Conservation (phyloP, 2,113 vertebrate genomes). For the Polyodon spathula region DNA sequence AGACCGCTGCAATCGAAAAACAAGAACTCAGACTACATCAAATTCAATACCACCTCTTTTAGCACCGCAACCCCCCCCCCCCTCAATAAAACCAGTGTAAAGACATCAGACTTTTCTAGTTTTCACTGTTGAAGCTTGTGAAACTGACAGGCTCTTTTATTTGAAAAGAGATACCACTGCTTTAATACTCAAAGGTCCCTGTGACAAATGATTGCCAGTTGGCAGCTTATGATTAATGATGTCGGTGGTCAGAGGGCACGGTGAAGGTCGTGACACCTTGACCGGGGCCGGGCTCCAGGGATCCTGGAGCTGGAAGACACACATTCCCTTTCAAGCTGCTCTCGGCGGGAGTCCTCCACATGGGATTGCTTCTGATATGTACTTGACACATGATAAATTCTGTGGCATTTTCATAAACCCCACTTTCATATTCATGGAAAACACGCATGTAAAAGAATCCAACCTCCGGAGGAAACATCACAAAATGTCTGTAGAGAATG, state of each 20-base stretch:
- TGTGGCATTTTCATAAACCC: conserved; percentile 16
- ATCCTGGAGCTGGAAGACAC: conserved; percentile 14
- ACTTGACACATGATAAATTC: conserved; percentile 21
- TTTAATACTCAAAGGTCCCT: conserved; percentile 22
- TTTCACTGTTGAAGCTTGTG: neutral
- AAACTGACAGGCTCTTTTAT: conserved; percentile 17
- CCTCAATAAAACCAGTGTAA: conserved; percentile 7
- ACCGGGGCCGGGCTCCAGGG: conserved; percentile 28
- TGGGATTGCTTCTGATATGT: conserved; percentile 23
- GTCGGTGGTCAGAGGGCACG: conserved; percentile 26
- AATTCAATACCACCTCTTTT: neutral
- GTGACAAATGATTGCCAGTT: conserved; percentile 24
- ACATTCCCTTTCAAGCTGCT: conserved; percentile 34
- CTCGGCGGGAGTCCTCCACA: conserved; percentile 21
- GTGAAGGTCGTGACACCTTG: conserved; percentile 32
- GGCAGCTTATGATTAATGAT: conserved; percentile 45
- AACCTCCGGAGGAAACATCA: neutral
- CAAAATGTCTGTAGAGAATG: conserved; percentile 5
- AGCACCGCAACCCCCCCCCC: neutral
- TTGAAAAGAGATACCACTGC: conserved; percentile 32
- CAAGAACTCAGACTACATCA: no score
- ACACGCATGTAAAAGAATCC: conserved; percentile 9
- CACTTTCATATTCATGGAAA: conserved; percentile 26
- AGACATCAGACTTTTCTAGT: conserved; percentile 5
- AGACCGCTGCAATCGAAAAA: no score